Evolutionary conservation across 2,797 vertebrate genomes (phyloP).

Genomic region (Anabas testudineus): DNA sequence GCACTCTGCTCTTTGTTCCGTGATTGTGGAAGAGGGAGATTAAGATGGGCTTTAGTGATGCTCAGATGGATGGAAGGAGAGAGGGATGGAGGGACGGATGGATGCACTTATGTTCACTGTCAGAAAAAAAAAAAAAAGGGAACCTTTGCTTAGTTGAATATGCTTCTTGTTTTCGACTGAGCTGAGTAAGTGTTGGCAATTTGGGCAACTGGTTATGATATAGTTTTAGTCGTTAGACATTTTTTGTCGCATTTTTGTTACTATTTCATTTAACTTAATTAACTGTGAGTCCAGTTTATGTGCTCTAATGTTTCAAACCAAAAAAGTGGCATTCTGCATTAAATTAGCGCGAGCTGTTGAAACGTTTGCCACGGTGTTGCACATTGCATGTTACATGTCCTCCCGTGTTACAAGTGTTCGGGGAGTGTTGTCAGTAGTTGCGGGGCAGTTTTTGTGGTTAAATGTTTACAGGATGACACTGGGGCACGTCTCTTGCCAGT

Average conservation of each 20-base stretch:
- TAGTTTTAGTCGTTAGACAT: not conserved
- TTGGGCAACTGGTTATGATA: not conserved
- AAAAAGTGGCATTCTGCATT: not conserved
- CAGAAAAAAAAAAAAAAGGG: constrained; percentile 43
- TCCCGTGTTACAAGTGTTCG: constrained; percentile 15
- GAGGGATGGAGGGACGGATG: constrained; percentile 56
- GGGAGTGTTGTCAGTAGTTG: constrained; percentile 38
- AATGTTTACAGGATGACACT: constrained; percentile 73
- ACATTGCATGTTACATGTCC: not conserved
- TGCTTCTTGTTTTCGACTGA: constrained; percentile 26
- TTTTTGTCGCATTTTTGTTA: not conserved
- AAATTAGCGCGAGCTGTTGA: not conserved
- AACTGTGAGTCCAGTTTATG: no score
- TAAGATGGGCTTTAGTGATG: constrained; percentile 80
- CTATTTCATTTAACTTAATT: no score
- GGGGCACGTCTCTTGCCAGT: constrained; percentile 64
- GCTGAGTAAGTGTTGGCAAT: not conserved
- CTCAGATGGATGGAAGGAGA: constrained; percentile 77
- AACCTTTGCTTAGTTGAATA: constrained; percentile 45
- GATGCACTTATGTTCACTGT: constrained; percentile 52
- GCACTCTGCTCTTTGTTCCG: constrained; percentile 82
- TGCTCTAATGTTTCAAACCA: not conserved
- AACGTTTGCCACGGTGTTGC: not conserved
- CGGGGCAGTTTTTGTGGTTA: constrained; percentile 61
- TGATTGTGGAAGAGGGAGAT: constrained; percentile 82